Percentiles rank a stretch among this genome's conserved stretches.
Conservation (phyloP, 2,888 invertebrate species). For the Dicyrtoma fusca region DNA sequence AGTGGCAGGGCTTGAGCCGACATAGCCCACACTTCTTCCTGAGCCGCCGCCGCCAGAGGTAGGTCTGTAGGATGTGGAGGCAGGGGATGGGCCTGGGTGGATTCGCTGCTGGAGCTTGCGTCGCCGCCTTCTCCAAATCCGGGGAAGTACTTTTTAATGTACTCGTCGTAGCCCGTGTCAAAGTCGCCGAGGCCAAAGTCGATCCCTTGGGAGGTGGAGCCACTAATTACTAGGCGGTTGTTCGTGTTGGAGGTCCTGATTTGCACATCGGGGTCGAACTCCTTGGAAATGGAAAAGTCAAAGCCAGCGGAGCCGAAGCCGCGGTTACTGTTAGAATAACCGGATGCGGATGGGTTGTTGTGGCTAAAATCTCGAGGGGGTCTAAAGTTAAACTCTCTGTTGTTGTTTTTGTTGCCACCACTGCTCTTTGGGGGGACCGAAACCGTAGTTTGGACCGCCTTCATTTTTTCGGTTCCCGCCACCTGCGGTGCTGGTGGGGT, state of each 20-base stretch:
- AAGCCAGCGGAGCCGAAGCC: conserved; percentile 35
- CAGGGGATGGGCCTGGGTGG: conserved; percentile 36
- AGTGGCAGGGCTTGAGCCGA: conserved; percentile 33
- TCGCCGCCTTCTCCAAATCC: conserved; percentile 3
- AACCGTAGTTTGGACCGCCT: conserved; percentile 25
- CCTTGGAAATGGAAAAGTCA: conserved; percentile 53
- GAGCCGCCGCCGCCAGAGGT: no score
- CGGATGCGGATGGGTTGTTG: conserved; percentile 55
- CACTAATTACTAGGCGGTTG: conserved; percentile 40
- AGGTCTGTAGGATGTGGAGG: conserved; percentile 40
- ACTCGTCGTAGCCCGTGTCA: conserved; percentile 60
- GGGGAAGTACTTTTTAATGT: conserved; percentile 62
- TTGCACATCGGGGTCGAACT: conserved; percentile 54
- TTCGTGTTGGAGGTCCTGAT: conserved; percentile 43
- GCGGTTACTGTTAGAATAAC: conserved; percentile 24
- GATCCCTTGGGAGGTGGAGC: conserved; percentile 18
- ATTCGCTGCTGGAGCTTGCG: background rate
- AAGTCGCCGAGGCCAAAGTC: conserved; percentile 38
- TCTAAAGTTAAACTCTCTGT: conserved; percentile 42
- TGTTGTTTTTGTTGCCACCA: no score
- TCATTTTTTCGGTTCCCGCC: conserved; percentile 20
- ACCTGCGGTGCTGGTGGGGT: background rate
- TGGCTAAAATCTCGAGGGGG: conserved; percentile 47
- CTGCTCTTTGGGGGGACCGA: conserved; percentile 27
- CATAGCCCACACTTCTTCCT: no score